These are phyloP conservation scores for Oceanodroma leucorhoa DNA, from an alignment of 2,797 vertebrate genomes.

Conservation along the genomic window DNA sequence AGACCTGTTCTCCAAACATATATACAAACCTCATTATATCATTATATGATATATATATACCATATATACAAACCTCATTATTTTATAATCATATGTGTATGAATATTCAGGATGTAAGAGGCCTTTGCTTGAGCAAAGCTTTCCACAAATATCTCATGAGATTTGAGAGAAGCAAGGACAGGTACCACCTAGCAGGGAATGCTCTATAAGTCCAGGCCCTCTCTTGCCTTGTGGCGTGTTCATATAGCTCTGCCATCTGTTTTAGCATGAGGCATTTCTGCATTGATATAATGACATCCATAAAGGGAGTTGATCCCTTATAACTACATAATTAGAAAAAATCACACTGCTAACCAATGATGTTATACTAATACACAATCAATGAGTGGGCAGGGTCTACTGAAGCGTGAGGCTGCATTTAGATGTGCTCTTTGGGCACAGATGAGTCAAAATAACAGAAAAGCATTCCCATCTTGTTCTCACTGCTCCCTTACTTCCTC, in stretches of 20 bases:
- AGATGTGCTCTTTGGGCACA: background rate
- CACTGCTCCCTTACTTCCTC: background rate
- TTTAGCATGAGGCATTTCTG: background rate
- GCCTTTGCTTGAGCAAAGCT: background rate
- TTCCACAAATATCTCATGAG: background rate
- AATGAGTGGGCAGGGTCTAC: background rate
- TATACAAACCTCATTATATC: too few relatives aligned
- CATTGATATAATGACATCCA: background rate
- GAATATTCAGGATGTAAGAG: background rate
- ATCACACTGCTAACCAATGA: background rate
- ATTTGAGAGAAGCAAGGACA: background rate
- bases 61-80: accelerated
- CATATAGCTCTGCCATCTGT: background rate
- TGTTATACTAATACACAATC: background rate
- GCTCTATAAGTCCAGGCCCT: background rate
- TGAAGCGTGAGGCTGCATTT: background rate
- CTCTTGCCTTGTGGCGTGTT: background rate
- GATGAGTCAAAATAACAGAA: background rate
- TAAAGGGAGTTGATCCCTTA: background rate
- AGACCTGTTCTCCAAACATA: too few relatives aligned
- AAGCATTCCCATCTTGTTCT: background rate
- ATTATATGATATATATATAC: too few relatives aligned
- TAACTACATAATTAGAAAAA: slow-evolving; percentile 18
- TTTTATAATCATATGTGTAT: background rate
- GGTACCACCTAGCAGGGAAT: background rate